These are phyloP conservation scores for Augochlora pura DNA, from an alignment of 1,140 invertebrate genomes.

Conservation along the genomic window DNA sequence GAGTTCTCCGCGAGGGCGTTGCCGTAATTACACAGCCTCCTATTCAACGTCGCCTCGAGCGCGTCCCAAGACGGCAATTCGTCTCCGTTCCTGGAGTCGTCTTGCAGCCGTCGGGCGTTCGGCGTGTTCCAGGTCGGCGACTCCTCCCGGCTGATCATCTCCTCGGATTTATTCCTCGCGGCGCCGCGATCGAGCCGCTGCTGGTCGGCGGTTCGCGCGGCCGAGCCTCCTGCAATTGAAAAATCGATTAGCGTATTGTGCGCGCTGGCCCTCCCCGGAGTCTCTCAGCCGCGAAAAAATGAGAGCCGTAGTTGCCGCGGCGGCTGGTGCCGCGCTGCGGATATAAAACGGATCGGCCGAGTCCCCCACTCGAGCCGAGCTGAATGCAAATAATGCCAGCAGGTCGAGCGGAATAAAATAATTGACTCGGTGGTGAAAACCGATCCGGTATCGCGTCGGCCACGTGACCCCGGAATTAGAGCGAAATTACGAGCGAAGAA, in stretches of 20 bases:
- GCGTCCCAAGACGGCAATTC: constrained; percentile 68
- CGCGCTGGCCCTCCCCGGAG: neutral
- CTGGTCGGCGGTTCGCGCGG: constrained; percentile 51
- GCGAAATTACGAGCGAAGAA: constrained; percentile 9
- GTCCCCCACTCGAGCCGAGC: neutral
- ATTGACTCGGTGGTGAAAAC: constrained; percentile 1
- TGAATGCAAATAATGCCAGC: neutral
- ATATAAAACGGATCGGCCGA: constrained; percentile 6
- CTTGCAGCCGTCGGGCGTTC: constrained; percentile 44
- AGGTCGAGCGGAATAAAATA: neutral
- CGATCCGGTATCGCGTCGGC: neutral
- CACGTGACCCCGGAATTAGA: neutral
- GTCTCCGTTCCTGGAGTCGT: constrained; percentile 51
- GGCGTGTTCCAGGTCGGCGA: constrained; percentile 65
- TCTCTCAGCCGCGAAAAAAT: neutral
- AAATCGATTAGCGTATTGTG: constrained; percentile 35
- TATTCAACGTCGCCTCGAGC: constrained; percentile 66
- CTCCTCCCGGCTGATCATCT: constrained; percentile 66
- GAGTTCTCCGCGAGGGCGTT: constrained; percentile 15
- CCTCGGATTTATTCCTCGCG: constrained; percentile 58
- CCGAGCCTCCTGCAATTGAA: constrained; percentile 54
- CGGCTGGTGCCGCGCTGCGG: too few species aligned
- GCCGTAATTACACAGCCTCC: constrained; percentile 63
- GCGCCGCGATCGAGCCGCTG: constrained; percentile 56
- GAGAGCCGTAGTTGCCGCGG: neutral